Evolutionary conservation across 2,888 invertebrate species (phyloP), one percentile per base, ranked within the genome.

Genomic region (Isotomurus palustris): DNA sequence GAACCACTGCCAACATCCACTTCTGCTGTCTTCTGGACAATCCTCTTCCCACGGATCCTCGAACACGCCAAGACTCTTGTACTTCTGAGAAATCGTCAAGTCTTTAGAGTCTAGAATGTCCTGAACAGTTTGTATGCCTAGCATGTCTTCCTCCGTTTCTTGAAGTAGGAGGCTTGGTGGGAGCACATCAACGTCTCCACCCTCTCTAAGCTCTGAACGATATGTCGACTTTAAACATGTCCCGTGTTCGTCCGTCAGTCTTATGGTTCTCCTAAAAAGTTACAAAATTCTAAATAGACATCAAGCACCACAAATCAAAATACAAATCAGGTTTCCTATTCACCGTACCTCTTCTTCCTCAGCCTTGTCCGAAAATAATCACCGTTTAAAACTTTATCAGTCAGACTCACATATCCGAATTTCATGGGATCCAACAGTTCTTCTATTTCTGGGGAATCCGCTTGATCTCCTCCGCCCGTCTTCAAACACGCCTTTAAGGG

Each of bases 61-160:
- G 4, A 38, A 24, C 8, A 50, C 24, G 14, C 50, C 50, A 3
- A 50, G 25, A 24, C 38, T 38, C 25, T 25, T 28, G 27, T 50
- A 50, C 27, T 50, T 50, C 22, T 50, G 50, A 25, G 50, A 36
- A 38, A 50, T 50, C 21, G 38, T 25, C 24, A 50, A 22, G 8
- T 50, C 40, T n/a, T 14, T 4, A 22, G 29, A 12, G 40, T 50
- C 24, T 8, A 50, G 36, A n/a, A 50, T 50, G 24, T 21, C 19
- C 14, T 17, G 10, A 19, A 49, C 22, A 8, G 19, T 21, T 35
- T 19, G 29, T 3, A 49, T 14, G n/a, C 17, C 29, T 6, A 47
- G 6, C 8, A 27, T 12, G 8, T 27, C 28, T 19, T 4, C 47
- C 19, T 49, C 49, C 35, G 5, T 8, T n/a, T 47, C 28, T 4